phyloP scores from a whole-genome alignment of 2,888 invertebrate genomes.

The Lagria hirta region DNA sequence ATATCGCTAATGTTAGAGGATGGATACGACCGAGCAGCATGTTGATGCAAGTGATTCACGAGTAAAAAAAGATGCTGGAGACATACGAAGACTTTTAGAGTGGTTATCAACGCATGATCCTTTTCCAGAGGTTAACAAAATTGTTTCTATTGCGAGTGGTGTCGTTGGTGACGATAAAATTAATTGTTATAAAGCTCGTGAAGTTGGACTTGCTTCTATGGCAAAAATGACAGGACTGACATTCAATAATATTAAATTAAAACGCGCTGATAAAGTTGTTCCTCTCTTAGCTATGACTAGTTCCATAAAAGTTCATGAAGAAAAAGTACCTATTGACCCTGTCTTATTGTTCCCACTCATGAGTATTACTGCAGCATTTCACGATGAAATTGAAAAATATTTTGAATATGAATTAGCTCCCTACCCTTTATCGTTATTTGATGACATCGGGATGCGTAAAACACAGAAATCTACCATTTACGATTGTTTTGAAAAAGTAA shows the following conservation, averaged over 20 bases:
- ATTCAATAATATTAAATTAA: slow-evolving; percentile 11
- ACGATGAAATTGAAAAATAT: neutral
- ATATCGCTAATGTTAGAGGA: slow-evolving; percentile 38
- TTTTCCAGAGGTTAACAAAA: slow-evolving; percentile 1
- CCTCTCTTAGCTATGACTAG: slow-evolving; percentile 17
- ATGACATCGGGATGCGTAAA: slow-evolving; percentile 25
- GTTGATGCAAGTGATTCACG: slow-evolving; percentile 47
- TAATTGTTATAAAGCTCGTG: slow-evolving; percentile 20
- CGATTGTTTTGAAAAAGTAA: slow-evolving; percentile 9
- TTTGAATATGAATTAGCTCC: slow-evolving; percentile 1
- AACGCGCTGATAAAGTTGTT: slow-evolving; percentile 18
- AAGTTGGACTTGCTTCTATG: slow-evolving; percentile 18
- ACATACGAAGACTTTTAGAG: slow-evolving; percentile 36
- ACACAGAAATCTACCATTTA: slow-evolving; percentile 24
- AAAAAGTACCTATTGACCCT: slow-evolving; percentile 13
- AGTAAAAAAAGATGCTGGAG: slow-evolving; percentile 39
- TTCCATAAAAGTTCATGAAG: slow-evolving; percentile 13
- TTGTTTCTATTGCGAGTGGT: slow-evolving; percentile 12
- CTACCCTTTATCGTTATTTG: slow-evolving; percentile 11
- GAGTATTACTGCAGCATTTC: too few relatives aligned
- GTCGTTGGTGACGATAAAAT: slow-evolving; percentile 12
- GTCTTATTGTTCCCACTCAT: slow-evolving; percentile 21
- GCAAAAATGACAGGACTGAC: slow-evolving; percentile 15
- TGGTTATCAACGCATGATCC: slow-evolving; percentile 12
- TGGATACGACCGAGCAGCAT: slow-evolving; percentile 41